Base-by-base conservation (phyloP, 53 echinoderm and acorn worm species). In the Echinarachnius parma region DNA sequence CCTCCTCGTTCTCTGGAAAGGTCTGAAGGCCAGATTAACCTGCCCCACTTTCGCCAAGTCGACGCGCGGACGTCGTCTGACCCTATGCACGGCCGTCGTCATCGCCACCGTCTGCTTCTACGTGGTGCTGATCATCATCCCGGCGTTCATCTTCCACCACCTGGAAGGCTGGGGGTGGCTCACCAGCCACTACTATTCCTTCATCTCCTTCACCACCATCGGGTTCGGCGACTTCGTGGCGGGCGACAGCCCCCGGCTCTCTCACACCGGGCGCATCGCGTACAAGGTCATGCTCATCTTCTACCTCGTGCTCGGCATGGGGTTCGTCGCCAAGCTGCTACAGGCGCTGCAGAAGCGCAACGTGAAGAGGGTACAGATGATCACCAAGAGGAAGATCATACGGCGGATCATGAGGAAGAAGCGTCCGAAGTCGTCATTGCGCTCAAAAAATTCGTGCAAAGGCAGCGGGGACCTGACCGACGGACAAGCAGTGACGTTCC, bases 181-280 rank as follows among this genome's bases (percentile, higher is more conserved):
- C 23, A 78, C 78, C 44, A 82, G 82, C 30, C 87, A 87, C 14
- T 87, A 87, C 21, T 87, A 87, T 46, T 64, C 82, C 0, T 72
- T 87, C 53, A 87, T 87, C n/a, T 82, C 87, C 1, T 78, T 87
- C 37, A 87, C 82, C 20, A 87, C 87, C 50, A 87, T 87, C 14
- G 87, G 87, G 9, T 87, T 87, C 37, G 87, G 87, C 8, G 87
- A 87, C 36, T 87, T 78, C 62, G 87, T 87, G 16, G 87, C 87
- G 0, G 87, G 82, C 1, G 82, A 87, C 64, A 66, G 87, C 21
- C 63, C 62, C 48, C 78, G 50, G 1, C 50, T 87, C 42, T 58
- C 20, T 21, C 59, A 31, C 26, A 39, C 64, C 25, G 74, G 81
- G 15, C 78, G 82, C 48, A 59, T 53, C 4, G 45, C 78, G 3